Evolutionary conservation across 2,113 vertebrate species (phyloP), one percentile per base, ranked within the genome.

Genomic region (Beaufortia kweichowensis): DNA sequence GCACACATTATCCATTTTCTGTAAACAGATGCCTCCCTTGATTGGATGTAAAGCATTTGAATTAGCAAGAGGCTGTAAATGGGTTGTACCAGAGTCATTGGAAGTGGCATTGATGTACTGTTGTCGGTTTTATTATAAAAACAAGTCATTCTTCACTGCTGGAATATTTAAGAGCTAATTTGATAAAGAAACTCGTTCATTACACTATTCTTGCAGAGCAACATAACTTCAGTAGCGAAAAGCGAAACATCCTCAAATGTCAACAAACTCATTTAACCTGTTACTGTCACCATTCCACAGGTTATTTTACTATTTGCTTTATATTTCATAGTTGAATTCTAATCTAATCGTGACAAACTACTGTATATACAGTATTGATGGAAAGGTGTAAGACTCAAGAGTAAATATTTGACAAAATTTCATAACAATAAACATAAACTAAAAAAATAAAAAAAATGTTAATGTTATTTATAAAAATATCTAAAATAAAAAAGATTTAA

Each of bases 1-100:
- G 41, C 46, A 55, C 57, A 59, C 46, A 57, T 66, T 69, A 46
- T 12, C 41, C 41, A 57, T 53, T 82, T 79, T 79, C 72, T 76
- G 72, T 72, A 79, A 77, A 75, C 77, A 76, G 66, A 79, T 26
- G 72, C 64, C 60, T 46, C 57, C 60, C 59, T 66, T 75, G 75
- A 79, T 79, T 82, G 71, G 29, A 82, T 65, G 63, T 64, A 66
- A 29, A 3, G 39, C 66, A 79, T 71, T n/a, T 70, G 53, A 55
- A 84, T 77, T 64, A 65, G 29, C 73, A 12, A 71, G 76, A 68
- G 65, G 69, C 48, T 60, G 64, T 76, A 79, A 82, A 76, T 79
- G 59, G 53, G 57, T 71, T 71, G 57, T 63, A 29, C 65, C n/a
- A 39, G 41, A 50, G 50, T 79, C 67, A 79, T 79, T 82, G 65